Base-by-base conservation (phyloP, 2,113 vertebrate genomes). In the Indicator maculatus region DNA sequence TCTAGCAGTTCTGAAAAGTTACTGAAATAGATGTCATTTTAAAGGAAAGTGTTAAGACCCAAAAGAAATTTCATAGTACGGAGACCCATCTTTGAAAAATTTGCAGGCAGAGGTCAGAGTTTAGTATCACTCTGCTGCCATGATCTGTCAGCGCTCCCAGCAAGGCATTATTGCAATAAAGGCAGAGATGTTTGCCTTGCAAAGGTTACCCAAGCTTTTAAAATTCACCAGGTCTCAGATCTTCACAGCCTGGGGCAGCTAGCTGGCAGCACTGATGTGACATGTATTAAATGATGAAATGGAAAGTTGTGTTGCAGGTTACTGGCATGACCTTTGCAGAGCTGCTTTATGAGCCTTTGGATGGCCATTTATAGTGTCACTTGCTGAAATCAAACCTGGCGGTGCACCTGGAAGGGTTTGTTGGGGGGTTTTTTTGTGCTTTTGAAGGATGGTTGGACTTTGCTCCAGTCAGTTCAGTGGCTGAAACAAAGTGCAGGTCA, bases 231-330 rank as follows among this genome's bases (percentile, higher is more conserved):
- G 45, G 16, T 64, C 77, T 65, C 78, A 72, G 69, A 9, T 38
- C 17, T 17, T 41, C 27, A 1, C 64, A 47, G 41, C 16, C 85
- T n/a, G 60, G 58, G 24, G 16, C 26, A 36, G 67, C 41, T 19
- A 44, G 11, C 0, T 2, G 64, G 63, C 9, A 0, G 56, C 0
- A 2, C 71, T 50, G 4, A 39, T 10, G 67, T 8, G 31, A 8
- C 0, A 0, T 0, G 0, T 26, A 45, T 15, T 4, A 15, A 60
- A 8, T 7, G 73, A 16, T 9, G 18, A 16, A 66, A 47, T 1
- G 33, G 27, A 6, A 27, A 64, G 26, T 6, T 1, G 3, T 3
- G 30, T 20, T 16, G 30, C 31, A 27, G 87, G 65, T 13, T 9
- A 15, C 65, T 12, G 45, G 47, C 73, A 67, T 1, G 0, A 76